These are phyloP conservation scores for Galagoides demidoff DNA, from an alignment of 2,797 vertebrate species.

Conservation along the genomic window DNA sequence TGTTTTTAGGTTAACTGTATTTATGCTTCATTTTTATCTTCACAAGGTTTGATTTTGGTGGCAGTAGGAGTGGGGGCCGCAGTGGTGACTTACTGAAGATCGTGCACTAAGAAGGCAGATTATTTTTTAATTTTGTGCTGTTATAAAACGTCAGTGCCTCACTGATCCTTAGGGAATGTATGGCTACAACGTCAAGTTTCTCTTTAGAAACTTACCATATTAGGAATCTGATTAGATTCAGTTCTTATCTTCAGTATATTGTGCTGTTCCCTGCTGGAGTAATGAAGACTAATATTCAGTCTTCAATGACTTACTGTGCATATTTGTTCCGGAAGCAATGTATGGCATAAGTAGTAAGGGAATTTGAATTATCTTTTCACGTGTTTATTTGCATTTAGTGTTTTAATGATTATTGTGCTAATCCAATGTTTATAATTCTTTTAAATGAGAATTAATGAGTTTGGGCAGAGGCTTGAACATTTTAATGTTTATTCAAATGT, in stretches of 20 bases:
- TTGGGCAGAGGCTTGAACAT: background rate
- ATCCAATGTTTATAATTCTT: conserved; percentile 35
- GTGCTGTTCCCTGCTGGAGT: background rate
- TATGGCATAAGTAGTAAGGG: conserved; percentile 16
- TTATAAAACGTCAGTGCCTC: conserved; percentile 55
- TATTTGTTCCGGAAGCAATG: background rate
- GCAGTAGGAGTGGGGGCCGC: fast-evolving
- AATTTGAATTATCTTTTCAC: background rate
- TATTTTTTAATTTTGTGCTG: conserved; percentile 63
- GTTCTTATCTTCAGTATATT: conserved; percentile 63
- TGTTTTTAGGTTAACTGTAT: background rate
- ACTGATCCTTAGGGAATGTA: conserved; percentile 60
- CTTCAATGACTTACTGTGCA: conserved; percentile 28
- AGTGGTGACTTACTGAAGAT: conserved; percentile 28
- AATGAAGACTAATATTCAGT: no score
- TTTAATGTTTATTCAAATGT: conserved; percentile 16
- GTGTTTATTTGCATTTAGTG: conserved; percentile 33
- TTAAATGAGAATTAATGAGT: conserved; percentile 40
- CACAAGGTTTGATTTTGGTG: background rate
- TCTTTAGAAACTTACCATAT: conserved; percentile 76
- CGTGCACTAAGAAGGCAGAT: conserved; percentile 48
- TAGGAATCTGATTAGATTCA: conserved; percentile 67
- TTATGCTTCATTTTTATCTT: background rate
- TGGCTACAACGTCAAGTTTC: conserved; percentile 52
- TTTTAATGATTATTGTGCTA: conserved; percentile 46